These are phyloP conservation scores for Bettongia penicillata DNA, from an alignment of 2,113 vertebrate species.

Conservation along the genomic window DNA sequence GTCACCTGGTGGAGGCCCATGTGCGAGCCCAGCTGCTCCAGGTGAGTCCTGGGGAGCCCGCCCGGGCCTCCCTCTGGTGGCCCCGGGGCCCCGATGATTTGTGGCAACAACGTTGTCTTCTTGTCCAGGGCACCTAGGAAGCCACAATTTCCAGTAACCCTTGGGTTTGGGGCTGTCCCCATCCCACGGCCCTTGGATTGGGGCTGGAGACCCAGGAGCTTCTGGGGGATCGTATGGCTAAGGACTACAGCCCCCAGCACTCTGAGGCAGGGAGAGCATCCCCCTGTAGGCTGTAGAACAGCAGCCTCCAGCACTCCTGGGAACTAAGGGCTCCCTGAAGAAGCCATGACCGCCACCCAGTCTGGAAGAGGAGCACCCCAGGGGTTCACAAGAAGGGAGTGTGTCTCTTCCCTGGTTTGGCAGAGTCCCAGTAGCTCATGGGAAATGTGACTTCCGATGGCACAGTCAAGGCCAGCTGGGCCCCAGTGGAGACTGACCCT, in stretches of 20 bases:
- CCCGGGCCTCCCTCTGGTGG: neutral
- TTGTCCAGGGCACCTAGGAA: neutral
- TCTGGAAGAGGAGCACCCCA: too few relatives aligned
- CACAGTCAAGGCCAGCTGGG: too few relatives aligned
- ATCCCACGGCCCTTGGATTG: neutral
- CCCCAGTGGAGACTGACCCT: too few relatives aligned
- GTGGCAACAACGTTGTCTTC: neutral
- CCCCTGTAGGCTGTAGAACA: neutral
- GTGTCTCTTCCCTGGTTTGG: too few relatives aligned
- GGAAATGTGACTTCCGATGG: too few relatives aligned
- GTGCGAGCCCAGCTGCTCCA: slow-evolving; percentile 92
- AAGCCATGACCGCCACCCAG: neutral
- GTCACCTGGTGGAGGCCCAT: slow-evolving; percentile 93
- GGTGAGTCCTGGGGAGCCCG: slow-evolving; percentile 72
- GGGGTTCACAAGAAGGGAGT: too few relatives aligned
- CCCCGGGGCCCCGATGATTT: neutral
- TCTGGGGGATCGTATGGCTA: neutral
- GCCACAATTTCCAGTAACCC: neutral
- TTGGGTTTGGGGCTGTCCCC: too few relatives aligned
- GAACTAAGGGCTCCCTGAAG: neutral
- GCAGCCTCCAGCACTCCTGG: neutral
- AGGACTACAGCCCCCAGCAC: neutral
- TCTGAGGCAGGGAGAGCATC: neutral
- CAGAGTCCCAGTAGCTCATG: too few relatives aligned
- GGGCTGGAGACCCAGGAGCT: too few relatives aligned